phyloP scores from a whole-genome alignment of 2,888 invertebrate genomes.

The Drosophila pegasa region DNA sequence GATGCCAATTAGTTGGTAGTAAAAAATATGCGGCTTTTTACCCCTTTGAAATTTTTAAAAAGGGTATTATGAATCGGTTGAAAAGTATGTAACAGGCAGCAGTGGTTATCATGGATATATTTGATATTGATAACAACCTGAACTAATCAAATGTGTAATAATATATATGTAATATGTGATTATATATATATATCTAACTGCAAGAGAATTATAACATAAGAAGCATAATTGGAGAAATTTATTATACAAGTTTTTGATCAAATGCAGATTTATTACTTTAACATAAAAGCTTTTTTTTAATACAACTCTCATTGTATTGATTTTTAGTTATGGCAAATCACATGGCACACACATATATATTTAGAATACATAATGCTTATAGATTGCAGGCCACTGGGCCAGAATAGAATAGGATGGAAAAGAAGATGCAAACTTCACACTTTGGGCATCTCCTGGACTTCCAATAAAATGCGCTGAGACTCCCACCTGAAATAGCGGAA shows the following conservation, averaged over 20 bases:
- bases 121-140: no score
- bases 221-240: neutral
- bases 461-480: constrained; percentile 85
- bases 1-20: constrained; percentile 2
- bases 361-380: constrained; percentile 76
- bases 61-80: neutral
- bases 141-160: no score
- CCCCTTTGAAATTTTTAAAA: no score
- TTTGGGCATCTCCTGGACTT: constrained; percentile 83
- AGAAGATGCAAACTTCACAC: constrained; percentile 81
- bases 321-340: neutral
- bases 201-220: no score
- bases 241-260: neutral
- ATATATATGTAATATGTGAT: no score
- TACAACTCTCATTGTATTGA: neutral
- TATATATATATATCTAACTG: no score
- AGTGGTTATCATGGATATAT: no score
- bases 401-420: constrained; percentile 85
- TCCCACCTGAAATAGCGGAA: constrained; percentile 83
- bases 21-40: neutral
- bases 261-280: constrained; percentile 2
- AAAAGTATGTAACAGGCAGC: no score
- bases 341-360: no score
- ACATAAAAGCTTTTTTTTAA: neutral
- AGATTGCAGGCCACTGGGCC: constrained; percentile 85